Evolutionary conservation across 2,797 vertebrate genomes (phyloP).

Genomic region (Lycodopsis pacificus): DNA sequence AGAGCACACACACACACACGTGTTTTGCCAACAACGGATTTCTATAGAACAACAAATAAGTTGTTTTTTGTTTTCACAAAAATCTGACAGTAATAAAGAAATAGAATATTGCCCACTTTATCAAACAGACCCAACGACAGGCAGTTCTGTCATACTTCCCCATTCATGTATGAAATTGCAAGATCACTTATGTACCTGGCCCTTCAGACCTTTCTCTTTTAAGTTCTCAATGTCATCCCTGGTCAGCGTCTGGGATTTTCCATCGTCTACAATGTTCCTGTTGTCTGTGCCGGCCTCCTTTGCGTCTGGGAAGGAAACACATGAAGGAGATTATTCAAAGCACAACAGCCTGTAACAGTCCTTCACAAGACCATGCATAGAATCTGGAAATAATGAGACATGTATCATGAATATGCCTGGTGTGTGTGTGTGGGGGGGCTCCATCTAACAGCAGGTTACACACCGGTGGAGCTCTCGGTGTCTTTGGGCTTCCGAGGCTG

Average conservation of each 20-base stretch:
- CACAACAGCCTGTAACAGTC: too few relatives aligned
- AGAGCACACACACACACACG: conserved; percentile 23
- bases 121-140: too few relatives aligned
- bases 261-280: conserved; percentile 97
- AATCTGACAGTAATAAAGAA: too few relatives aligned
- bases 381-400: background rate
- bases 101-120: too few relatives aligned
- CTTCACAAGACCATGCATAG: background rate
- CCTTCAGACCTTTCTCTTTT: conserved; percentile 97
- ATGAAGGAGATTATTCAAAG: background rate
- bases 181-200: conserved; percentile 87
- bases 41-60: too few relatives aligned
- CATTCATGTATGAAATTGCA: conserved; percentile 1
- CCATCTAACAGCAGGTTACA: conserved; percentile 17
- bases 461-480: conserved; percentile 84
- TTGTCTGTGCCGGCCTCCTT: conserved; percentile 96
- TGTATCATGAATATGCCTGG: background rate
- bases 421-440: too few relatives aligned
- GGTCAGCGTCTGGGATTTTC: conserved; percentile 97
- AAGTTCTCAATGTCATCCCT: conserved; percentile 97
- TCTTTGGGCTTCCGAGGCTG: conserved; percentile 82
- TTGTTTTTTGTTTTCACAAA: too few relatives aligned
- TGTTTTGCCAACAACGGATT: too few relatives aligned
- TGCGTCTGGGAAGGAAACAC: conserved; percentile 80
- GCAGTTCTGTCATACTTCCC: background rate